Evolutionary conservation across 1,140 invertebrate species (phyloP), one percentile per base, ranked within the genome.

Genomic region (Solenopsis fugax): DNA sequence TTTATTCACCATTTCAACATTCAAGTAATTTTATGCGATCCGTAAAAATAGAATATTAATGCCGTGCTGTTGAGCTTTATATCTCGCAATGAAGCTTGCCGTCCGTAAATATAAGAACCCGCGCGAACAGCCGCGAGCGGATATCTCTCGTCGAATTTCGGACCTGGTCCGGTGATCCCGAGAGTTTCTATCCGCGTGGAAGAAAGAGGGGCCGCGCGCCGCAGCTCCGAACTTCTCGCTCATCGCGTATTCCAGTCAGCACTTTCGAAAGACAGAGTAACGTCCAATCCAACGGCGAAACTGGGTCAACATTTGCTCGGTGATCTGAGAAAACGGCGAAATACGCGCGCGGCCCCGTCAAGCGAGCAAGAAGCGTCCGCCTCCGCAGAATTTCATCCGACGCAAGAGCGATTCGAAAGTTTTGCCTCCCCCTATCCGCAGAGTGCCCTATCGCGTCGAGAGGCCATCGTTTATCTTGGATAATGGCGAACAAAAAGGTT

Each of bases 241-340:
- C 88, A 89, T 89, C 88, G 88, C 76, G 84, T 89, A 89, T 89
- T 89, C 88, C 37, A 89, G 88, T 89, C 88, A 89, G 88, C 87
- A 89, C 73, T 89, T 89, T 89, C 84, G 75, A 65, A 86, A 89
- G 88, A 89, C 88, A 88, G 87, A 86, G 84, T 89, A 89, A 88
- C 88, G 88, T 89, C 85, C 88, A 82, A 89, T 89, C 88, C 84
- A 56, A 89, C 78, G 64, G 56, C 60, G 85, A 82, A 90, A 90
- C 88, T 90, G 34, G 88, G 88, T 89, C 88, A 90, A 90, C 88
- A 82, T 90, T 90, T 89, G 82, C 88, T 87, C 88, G 85, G 76
- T 88, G 86, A 90, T 90, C 88, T 89, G 88, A 89, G 88, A 90
- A 90, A 90, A 90, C 88, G 88, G 80, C 88, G 88, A 90, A 90